These are phyloP conservation scores for Ophioderma brevispina DNA, from an alignment of 35 echinoderm and acorn worm species.

Conservation along the genomic window DNA sequence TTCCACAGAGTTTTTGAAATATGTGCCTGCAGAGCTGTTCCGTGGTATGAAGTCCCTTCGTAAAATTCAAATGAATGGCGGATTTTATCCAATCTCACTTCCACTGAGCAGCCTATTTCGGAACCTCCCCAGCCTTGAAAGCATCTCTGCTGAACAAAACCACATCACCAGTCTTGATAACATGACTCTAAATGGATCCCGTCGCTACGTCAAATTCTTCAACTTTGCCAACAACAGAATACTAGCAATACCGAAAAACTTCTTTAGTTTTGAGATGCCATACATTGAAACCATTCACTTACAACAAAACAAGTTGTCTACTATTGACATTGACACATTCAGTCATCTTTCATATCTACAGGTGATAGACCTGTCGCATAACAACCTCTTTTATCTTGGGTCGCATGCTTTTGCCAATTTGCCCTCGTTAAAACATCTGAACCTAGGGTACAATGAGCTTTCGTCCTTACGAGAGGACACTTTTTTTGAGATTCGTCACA, in stretches of 20 bases:
- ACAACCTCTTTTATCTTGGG: not conserved
- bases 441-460: conserved; percentile 28
- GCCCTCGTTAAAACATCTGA: not conserved
- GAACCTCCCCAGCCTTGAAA: not conserved
- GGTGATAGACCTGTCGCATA: conserved; percentile 2
- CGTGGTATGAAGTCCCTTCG: not conserved
- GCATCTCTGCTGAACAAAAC: not conserved
- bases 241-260: not conserved
- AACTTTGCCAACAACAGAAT: not conserved
- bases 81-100: not conserved
- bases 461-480: not conserved
- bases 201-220: not conserved
- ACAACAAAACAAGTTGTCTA: not conserved
- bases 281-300: not conserved
- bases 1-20: not conserved
- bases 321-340: not conserved
- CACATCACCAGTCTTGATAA: not conserved
- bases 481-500: conserved; percentile 23
- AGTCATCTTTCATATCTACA: not conserved
- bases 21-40: not conserved
- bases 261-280: not conserved
- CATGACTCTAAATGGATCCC: not conserved
- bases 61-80: conserved; percentile 1
- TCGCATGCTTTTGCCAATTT: conserved; percentile 31
- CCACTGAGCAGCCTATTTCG: not conserved